These are phyloP conservation scores for Anagrus nilaparvatae DNA, from an alignment of 1,140 invertebrate species.

Conservation along the genomic window DNA sequence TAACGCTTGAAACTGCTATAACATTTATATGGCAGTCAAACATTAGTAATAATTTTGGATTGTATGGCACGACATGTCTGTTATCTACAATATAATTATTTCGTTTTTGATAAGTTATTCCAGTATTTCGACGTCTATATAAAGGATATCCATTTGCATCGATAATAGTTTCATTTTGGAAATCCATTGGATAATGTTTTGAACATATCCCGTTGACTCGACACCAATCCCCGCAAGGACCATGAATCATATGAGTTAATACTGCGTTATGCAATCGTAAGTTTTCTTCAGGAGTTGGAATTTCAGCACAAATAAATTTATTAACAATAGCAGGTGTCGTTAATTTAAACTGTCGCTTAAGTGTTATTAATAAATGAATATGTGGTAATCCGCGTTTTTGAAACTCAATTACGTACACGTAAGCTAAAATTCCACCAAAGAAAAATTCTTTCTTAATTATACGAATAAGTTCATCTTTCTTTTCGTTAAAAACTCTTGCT, in stretches of 20 bases:
- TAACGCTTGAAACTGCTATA: conserved; percentile 9
- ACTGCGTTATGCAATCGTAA: conserved; percentile 30
- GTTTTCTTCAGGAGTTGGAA: conserved; percentile 37
- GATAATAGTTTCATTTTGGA: conserved; percentile 23
- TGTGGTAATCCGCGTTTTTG: conserved; percentile 33
- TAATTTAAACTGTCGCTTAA: neutral
- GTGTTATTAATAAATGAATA: conserved; percentile 7
- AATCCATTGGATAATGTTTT: conserved; percentile 30
- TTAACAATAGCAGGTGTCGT: neutral
- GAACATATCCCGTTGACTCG: conserved; percentile 29
- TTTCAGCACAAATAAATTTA: conserved; percentile 34
- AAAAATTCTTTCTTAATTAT: conserved; percentile 1
- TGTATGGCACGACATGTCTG: conserved; percentile 23
- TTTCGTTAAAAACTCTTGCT: conserved; percentile 33
- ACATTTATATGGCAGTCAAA: conserved; percentile 13
- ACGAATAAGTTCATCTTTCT: conserved; percentile 26
- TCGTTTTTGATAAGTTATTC: conserved; percentile 6
- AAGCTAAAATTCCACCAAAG: neutral
- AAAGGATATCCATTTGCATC: conserved; percentile 25
- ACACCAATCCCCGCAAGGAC: conserved; percentile 24
- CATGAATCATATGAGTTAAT: conserved; percentile 35
- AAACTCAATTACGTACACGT: conserved; percentile 5
- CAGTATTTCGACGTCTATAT: conserved; percentile 12
- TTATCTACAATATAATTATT: conserved; percentile 19
- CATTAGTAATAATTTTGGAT: conserved; percentile 8